A percentile compares a stretch with the other conserved stretches of the same genome.
phyloP scores from a whole-genome alignment of 2,113 vertebrate species.

The Crotalus horridus region DNA sequence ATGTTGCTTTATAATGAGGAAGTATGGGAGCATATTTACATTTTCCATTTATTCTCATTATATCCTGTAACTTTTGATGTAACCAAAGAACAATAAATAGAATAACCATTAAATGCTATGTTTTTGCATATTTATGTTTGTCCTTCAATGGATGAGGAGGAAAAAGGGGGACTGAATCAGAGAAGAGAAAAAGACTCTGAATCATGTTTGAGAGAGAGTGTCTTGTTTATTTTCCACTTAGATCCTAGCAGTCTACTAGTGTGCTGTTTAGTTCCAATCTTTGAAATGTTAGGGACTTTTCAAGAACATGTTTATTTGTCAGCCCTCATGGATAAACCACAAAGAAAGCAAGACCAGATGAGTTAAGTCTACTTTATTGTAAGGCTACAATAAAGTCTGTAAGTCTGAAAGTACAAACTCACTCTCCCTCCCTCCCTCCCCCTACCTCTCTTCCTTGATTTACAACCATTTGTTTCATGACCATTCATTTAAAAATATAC shows the following conservation, averaged over 20 bases:
- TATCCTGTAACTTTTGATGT: conserved; percentile 3
- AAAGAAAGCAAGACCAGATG: too few species aligned
- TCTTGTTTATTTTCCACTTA: neutral
- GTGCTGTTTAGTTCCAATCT: too few species aligned
- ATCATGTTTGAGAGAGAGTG: neutral
- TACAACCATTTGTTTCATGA: neutral
- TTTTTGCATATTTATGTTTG: conserved; percentile 24
- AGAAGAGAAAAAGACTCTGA: neutral
- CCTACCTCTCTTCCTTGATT: neutral
- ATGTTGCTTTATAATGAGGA: conserved; percentile 25
- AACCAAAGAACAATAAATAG: neutral
- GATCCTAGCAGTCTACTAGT: neutral
- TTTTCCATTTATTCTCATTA: conserved; percentile 1
- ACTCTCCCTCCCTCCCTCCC: neutral
- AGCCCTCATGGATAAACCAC: neutral
- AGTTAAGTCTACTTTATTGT: too few species aligned
- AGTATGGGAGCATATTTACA: conserved; percentile 15
- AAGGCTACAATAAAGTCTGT: too few species aligned
- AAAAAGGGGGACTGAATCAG: neutral
- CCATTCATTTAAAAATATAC: neutral
- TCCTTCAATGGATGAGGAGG: neutral
- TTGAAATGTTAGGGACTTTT: neutral
- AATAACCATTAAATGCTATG: neutral
- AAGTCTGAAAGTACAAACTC: neutral
- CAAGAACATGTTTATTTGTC: neutral